A percentile compares a stretch with the other conserved stretches of the same genome.
Evolutionary conservation across 1,140 invertebrate genomes (phyloP).

Genomic region (Hycleus phaleratus): DNA sequence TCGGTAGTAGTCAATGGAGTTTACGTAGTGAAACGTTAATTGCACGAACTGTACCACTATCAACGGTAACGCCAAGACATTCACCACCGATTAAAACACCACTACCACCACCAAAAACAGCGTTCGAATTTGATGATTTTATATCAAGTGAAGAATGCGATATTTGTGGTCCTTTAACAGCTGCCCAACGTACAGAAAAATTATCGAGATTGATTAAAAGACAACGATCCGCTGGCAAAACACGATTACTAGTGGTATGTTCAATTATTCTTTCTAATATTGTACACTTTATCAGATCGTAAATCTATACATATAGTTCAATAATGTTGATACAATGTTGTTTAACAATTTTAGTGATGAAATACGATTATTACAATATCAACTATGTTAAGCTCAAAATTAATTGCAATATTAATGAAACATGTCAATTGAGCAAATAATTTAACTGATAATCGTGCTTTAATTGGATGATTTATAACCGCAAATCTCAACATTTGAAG

Average conservation of each 20-base stretch:
- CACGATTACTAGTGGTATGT: not conserved
- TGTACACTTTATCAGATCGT: no score
- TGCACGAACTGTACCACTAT: conserved; percentile 59
- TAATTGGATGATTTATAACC: no score
- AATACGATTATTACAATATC: no score
- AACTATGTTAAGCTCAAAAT: no score
- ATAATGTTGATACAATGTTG: no score
- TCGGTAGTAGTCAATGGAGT: conserved; percentile 59
- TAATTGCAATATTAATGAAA: no score
- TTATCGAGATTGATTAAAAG: conserved; percentile 56
- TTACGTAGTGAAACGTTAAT: conserved; percentile 58
- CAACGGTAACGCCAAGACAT: conserved; percentile 55
- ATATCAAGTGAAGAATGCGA: conserved; percentile 10
- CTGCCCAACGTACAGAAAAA: conserved; percentile 56
- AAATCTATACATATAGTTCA: no score
- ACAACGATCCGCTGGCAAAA: conserved; percentile 22
- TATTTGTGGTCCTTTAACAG: conserved; percentile 43
- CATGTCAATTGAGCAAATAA: no score
- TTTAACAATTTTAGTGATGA: no score
- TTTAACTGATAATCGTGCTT: no score
- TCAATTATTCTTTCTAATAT: not conserved
- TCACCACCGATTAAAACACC: conserved; percentile 27
- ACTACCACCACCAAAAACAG: not conserved
- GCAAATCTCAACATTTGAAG: no score
- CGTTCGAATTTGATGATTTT: not conserved